These are phyloP conservation scores for Aplodontia rufa DNA, from an alignment of 2,113 vertebrate species.

Conservation along the genomic window DNA sequence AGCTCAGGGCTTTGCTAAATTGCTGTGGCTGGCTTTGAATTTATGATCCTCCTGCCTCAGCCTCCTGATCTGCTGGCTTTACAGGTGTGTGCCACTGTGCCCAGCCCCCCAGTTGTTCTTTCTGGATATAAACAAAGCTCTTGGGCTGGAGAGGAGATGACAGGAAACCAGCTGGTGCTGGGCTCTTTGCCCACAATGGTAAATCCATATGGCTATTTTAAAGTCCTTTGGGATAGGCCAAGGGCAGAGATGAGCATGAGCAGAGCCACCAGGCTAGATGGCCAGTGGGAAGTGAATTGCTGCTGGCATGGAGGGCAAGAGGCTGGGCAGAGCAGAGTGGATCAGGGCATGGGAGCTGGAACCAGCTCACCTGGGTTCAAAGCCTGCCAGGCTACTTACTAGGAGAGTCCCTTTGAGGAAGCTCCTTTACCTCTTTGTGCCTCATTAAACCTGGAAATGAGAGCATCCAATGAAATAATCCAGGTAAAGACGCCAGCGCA, in stretches of 20 bases:
- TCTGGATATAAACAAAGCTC: neutral
- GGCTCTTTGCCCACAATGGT: neutral
- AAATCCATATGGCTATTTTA: neutral
- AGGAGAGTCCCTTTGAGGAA: neutral
- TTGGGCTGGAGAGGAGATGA: neutral
- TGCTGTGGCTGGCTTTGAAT: no score
- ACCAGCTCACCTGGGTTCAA: neutral
- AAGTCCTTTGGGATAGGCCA: neutral
- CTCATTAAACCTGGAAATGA: neutral
- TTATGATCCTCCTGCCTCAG: no score
- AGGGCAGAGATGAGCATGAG: accelerated
- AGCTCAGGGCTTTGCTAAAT: no score
- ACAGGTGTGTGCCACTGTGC: no score
- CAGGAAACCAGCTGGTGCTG: neutral
- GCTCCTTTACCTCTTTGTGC: neutral
- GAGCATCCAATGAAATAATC: neutral
- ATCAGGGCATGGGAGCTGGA: neutral
- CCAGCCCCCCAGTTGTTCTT: neutral
- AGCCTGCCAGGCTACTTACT: neutral
- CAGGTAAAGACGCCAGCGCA: accelerated
- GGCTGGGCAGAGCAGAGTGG: neutral
- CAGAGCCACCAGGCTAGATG: neutral
- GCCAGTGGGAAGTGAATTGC: neutral
- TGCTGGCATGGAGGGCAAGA: neutral
- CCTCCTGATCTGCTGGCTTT: no score